Conservation (phyloP, 1,140 invertebrate genomes). For the Brachionus rubens region DNA sequence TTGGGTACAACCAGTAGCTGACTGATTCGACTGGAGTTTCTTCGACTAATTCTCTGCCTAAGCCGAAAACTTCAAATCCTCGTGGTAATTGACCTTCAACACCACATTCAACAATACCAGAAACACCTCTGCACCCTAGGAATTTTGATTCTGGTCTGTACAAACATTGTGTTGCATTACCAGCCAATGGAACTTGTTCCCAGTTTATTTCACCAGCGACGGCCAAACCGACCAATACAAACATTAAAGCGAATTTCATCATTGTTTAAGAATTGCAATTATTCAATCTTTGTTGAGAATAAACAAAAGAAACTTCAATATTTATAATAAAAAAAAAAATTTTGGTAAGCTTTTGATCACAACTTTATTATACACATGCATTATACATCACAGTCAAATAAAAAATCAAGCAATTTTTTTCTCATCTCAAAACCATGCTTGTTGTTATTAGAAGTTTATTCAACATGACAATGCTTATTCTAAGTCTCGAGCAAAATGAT, state of each 20-base stretch:
- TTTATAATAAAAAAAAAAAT: too few relatives aligned
- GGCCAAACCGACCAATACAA: not conserved
- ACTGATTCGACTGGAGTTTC: not conserved
- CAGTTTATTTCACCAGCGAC: slow-evolving; percentile 4
- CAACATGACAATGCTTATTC: too few relatives aligned
- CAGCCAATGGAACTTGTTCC: slow-evolving; percentile 1
- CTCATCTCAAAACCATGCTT: too few relatives aligned
- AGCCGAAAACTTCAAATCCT: slow-evolving; percentile 35
- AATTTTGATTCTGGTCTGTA: not conserved
- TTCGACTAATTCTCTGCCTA: not conserved
- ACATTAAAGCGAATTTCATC: not conserved
- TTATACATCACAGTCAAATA: too few relatives aligned
- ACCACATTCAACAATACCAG: slow-evolving; percentile 35
- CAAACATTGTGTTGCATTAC: slow-evolving; percentile 30
- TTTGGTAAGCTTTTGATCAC: too few relatives aligned
- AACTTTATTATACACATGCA: too few relatives aligned
- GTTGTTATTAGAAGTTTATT: too few relatives aligned
- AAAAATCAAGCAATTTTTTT: too few relatives aligned
- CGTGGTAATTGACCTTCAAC: not conserved
- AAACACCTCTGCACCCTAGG: slow-evolving; percentile 5
- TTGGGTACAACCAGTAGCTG: slow-evolving; percentile 22
- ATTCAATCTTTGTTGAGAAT: too few relatives aligned
- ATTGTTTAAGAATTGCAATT: not conserved
- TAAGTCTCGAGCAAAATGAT: too few relatives aligned
- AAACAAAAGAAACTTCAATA: too few relatives aligned